A percentile compares a stretch with the other conserved stretches of the same genome.
Conservation (phyloP, 2,888 invertebrate species). For the Dyspetes luteomarginatus region DNA sequence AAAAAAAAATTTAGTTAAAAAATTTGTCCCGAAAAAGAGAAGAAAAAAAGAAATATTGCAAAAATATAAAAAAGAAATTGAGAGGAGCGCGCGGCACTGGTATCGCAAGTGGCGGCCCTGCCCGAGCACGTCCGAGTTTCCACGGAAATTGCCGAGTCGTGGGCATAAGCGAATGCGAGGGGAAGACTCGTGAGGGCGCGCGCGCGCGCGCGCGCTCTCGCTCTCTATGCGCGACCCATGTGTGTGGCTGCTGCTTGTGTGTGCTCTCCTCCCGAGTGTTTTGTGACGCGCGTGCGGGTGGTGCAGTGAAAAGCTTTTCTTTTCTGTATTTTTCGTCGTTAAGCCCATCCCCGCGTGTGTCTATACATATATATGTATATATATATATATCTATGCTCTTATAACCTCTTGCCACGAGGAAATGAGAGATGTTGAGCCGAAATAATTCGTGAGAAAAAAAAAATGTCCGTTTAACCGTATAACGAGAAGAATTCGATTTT, state of each 20-base stretch:
- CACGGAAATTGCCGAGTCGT: slow-evolving; percentile 43
- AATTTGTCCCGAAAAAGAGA: no score
- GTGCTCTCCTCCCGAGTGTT: slow-evolving; percentile 64
- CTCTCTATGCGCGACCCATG: slow-evolving; percentile 56
- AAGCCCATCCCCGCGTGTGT: background rate
- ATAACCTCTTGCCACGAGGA: background rate
- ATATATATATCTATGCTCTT: no score
- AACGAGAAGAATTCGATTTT: background rate
- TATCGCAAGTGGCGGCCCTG: slow-evolving; percentile 39
- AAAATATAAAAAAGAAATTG: background rate
- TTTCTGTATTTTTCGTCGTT: slow-evolving; percentile 30
- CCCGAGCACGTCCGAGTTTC: slow-evolving; percentile 39
- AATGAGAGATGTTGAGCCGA: background rate
- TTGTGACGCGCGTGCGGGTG: slow-evolving; percentile 67
- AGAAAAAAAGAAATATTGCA: background rate
- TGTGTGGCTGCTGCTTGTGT: slow-evolving; percentile 63
- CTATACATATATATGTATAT: no score
- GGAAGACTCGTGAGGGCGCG: slow-evolving; percentile 42
- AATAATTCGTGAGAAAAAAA: slow-evolving; percentile 8
- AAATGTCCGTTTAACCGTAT: background rate
- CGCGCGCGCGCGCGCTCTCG: slow-evolving; percentile 8
- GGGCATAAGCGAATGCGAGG: slow-evolving; percentile 7
- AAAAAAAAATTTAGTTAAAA: no score
- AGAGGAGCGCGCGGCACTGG: background rate
- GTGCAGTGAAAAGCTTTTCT: slow-evolving; percentile 64